Evolutionary conservation across 2,113 vertebrate genomes (phyloP).

Genomic region (Ariopsis seemanni): DNA sequence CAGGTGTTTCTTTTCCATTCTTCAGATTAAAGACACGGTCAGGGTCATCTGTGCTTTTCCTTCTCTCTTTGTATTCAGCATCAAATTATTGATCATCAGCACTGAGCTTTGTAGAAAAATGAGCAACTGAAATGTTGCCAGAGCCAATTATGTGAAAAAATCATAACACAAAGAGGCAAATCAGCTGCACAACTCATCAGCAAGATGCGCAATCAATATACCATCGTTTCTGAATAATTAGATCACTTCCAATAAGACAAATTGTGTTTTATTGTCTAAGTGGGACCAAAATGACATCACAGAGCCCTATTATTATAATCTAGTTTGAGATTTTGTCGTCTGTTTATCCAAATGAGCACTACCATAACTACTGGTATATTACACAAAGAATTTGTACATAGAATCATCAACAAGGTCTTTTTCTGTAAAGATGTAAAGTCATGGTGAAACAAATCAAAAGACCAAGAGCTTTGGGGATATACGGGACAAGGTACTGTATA

Average conservation of each 20-base stretch:
- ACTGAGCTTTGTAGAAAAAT: not conserved
- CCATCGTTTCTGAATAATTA: not conserved
- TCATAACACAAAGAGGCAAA: not conserved
- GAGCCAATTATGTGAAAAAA: not conserved
- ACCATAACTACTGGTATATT: not conserved
- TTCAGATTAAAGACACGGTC: not conserved
- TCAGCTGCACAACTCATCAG: conserved; percentile 4
- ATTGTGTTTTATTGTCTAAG: not conserved
- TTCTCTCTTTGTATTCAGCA: not conserved
- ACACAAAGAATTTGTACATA: not conserved
- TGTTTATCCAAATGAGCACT: not conserved
- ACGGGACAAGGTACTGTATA: not conserved
- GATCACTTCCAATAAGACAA: not conserved
- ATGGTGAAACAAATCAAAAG: not conserved
- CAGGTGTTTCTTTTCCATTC: not conserved
- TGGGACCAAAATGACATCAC: not conserved
- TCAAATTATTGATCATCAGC: not conserved
- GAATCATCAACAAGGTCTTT: not conserved
- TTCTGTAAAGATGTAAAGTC: not conserved
- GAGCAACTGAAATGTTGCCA: not conserved
- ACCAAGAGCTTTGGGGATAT: not conserved
- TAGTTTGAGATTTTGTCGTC: not conserved
- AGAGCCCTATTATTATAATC: not conserved
- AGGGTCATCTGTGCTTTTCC: not conserved
- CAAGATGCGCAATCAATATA: not conserved